These are phyloP conservation scores for Astyanax mexicanus DNA, from an alignment of 2,797 vertebrate species.

Conservation along the genomic window DNA sequence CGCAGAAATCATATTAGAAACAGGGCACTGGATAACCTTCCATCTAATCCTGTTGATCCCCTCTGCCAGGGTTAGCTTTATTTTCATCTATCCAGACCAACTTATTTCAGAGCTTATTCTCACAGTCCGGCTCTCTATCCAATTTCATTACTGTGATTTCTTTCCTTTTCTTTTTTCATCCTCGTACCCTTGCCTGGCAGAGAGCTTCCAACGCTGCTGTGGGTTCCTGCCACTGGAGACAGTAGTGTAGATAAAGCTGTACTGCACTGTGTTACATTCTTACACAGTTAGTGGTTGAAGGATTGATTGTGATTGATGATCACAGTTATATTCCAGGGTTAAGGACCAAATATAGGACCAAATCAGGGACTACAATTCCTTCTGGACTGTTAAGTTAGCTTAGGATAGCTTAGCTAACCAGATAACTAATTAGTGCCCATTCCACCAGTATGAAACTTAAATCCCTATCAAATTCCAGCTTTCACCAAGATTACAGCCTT, in stretches of 20 bases:
- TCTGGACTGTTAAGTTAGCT: too few species aligned
- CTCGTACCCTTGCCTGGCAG: slow-evolving; percentile 3
- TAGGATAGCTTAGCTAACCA: too few species aligned
- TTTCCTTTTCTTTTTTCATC: neutral
- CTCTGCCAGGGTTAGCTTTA: slow-evolving; percentile 53
- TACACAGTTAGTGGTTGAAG: neutral
- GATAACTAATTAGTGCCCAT: too few species aligned
- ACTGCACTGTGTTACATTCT: neutral
- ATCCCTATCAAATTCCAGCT: too few species aligned
- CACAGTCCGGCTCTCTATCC: slow-evolving; percentile 36
- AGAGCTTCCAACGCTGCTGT: neutral
- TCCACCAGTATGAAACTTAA: too few species aligned
- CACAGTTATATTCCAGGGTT: too few species aligned
- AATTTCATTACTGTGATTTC: slow-evolving; percentile 41
- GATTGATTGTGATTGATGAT: too few species aligned
- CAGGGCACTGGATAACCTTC: slow-evolving; percentile 55
- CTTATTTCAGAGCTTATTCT: slow-evolving; percentile 58
- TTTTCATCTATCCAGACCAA: slow-evolving; percentile 53
- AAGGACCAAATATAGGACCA: too few species aligned
- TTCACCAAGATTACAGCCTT: too few species aligned
- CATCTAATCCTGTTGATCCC: slow-evolving; percentile 60
- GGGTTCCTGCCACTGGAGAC: neutral
- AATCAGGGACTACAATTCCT: too few species aligned
- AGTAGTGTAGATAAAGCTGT: neutral
- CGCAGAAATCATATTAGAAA: slow-evolving; percentile 59